A percentile compares a stretch with the other conserved stretches of the same genome.
Conservation (phyloP, 2,113 vertebrate genomes). For the Notechis scutatus region DNA sequence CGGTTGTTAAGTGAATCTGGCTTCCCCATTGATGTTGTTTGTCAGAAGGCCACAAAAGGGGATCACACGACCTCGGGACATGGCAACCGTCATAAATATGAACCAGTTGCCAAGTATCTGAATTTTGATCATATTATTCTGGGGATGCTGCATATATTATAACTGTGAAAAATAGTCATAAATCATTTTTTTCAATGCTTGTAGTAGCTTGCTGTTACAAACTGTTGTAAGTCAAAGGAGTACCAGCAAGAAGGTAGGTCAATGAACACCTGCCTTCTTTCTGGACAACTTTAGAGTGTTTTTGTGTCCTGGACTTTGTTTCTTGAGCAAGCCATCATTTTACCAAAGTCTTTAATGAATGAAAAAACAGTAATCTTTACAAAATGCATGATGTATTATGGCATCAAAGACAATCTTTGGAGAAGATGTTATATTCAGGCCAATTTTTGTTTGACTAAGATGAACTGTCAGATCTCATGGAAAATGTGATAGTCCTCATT, state of each 20-base stretch:
- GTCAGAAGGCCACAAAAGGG: neutral
- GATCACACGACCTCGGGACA: neutral
- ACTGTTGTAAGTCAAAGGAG: neutral
- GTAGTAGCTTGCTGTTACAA: neutral
- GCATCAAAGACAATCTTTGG: neutral
- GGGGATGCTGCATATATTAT: neutral
- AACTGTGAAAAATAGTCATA: neutral
- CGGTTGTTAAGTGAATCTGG: neutral
- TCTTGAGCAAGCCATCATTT: neutral
- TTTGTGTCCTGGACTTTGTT: neutral
- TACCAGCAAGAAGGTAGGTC: neutral
- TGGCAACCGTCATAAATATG: neutral
- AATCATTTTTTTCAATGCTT: neutral
- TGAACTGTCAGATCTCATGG: neutral
- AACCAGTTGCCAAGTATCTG: neutral
- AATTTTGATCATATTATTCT: neutral
- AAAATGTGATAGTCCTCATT: neutral
- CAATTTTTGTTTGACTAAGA: neutral
- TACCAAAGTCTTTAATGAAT: neutral
- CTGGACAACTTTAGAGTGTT: neutral
- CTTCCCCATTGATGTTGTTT: neutral
- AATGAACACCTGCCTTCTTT: neutral
- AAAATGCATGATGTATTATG: neutral
- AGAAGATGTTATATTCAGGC: neutral
- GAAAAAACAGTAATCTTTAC: neutral